phyloP scores from a whole-genome alignment of 1,140 invertebrate genomes.

The Saccostrea echinata region DNA sequence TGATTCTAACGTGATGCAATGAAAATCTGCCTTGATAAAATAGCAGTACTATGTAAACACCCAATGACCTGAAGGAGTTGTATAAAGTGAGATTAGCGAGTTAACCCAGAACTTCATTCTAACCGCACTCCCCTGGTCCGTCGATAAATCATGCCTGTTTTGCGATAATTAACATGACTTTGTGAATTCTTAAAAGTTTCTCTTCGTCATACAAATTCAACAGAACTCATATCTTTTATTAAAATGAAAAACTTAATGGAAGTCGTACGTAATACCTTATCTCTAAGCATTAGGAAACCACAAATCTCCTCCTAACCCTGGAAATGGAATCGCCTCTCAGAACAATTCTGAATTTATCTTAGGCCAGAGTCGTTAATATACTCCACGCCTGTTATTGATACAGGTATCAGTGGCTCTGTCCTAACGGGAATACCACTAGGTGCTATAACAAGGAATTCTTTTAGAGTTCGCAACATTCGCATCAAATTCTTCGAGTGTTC shows the following conservation, averaged over 20 bases:
- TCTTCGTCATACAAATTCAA: slow-evolving; percentile 8
- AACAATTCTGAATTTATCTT: neutral
- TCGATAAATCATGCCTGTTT: neutral
- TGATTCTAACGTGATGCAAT: too few relatives aligned
- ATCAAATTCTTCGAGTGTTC: slow-evolving; percentile 29
- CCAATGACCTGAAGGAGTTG: neutral
- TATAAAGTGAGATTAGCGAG: neutral
- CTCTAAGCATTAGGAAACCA: neutral
- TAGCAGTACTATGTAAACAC: neutral
- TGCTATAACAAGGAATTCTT: slow-evolving; percentile 16
- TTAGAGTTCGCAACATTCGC: slow-evolving; percentile 22
- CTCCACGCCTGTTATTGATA: slow-evolving; percentile 10
- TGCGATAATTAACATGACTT: neutral
- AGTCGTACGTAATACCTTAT: slow-evolving; percentile 13
- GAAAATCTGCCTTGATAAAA: neutral
- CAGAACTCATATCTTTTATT: neutral
- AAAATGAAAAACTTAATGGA: neutral
- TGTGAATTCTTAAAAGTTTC: neutral
- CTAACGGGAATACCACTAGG: neutral
- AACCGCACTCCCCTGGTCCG: neutral
- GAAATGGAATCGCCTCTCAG: neutral
- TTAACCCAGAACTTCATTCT: neutral
- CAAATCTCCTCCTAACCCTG: neutral
- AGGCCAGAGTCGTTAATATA: neutral
- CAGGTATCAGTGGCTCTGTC: slow-evolving; percentile 19